phyloP scores from a whole-genome alignment of 2,797 vertebrate genomes.

The Sebastes glaucus region DNA sequence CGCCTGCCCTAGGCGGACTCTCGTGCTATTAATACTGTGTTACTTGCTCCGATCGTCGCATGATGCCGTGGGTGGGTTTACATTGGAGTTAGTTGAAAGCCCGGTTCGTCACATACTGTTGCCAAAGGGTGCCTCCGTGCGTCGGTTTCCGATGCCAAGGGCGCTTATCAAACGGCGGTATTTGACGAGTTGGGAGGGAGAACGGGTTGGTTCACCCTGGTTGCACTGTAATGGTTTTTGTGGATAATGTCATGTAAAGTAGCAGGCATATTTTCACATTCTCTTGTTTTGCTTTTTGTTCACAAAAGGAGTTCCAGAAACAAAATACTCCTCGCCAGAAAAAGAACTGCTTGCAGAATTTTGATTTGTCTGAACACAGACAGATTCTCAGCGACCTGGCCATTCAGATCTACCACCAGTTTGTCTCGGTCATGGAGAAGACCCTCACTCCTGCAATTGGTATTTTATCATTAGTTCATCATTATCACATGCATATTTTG shows the following conservation, averaged over 20 bases:
- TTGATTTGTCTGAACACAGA: conserved; percentile 95
- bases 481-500: not conserved
- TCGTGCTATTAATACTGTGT: too few relatives aligned
- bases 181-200: too few relatives aligned
- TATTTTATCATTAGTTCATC: conserved; percentile 64
- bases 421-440: conserved; percentile 90
- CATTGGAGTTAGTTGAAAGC: too few relatives aligned
- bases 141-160: too few relatives aligned
- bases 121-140: too few relatives aligned
- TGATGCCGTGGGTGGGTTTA: too few relatives aligned
- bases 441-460: conserved; percentile 90
- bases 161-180: too few relatives aligned
- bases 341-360: conserved; percentile 93
- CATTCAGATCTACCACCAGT: conserved; percentile 93
- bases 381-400: conserved; percentile 97
- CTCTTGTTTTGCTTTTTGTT: conserved; percentile 2
- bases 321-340: conserved; percentile 89
- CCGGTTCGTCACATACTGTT: too few relatives aligned
- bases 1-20: too few relatives aligned
- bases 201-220: not conserved
- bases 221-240: not conserved
- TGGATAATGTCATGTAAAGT: not conserved
- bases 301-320: conserved; percentile 90
- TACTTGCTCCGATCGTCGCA: too few relatives aligned
- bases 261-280: not conserved